Evolutionary conservation across 2,113 vertebrate genomes (phyloP).

Genomic region (Paratilapia polleni): DNA sequence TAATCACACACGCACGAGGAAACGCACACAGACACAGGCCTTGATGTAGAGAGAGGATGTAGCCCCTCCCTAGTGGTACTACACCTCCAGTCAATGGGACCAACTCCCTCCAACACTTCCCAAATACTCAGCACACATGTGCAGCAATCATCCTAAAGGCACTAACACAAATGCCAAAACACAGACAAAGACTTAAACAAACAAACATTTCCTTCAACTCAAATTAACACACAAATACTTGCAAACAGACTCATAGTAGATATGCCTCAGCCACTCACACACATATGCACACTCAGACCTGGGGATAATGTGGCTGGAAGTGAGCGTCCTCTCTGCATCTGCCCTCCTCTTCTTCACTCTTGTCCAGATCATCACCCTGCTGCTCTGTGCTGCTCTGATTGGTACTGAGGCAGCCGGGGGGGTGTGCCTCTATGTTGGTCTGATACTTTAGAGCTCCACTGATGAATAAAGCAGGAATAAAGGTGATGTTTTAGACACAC

Average conservation of each 20-base stretch:
- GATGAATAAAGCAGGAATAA: background rate
- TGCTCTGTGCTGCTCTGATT: slow-evolving; percentile 78
- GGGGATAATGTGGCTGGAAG: slow-evolving; percentile 91
- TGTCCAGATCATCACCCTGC: slow-evolving; percentile 49
- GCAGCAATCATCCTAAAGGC: slow-evolving; percentile 60
- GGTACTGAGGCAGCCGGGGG: slow-evolving; percentile 88
- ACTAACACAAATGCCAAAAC: background rate
- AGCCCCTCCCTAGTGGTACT: slow-evolving; percentile 40
- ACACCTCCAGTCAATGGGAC: slow-evolving; percentile 57
- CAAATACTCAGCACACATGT: slow-evolving; percentile 75
- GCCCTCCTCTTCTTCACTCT: slow-evolving; percentile 66
- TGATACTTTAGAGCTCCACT: slow-evolving; percentile 97
- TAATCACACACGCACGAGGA: slow-evolving; percentile 56
- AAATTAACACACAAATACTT: background rate
- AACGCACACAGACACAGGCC: slow-evolving; percentile 41
- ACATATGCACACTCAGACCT: slow-evolving; percentile 86
- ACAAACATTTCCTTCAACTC: slow-evolving; percentile 34
- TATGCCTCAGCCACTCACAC: background rate
- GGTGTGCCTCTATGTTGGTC: slow-evolving; percentile 89
- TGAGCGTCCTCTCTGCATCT: slow-evolving; percentile 87
- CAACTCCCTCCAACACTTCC: slow-evolving; percentile 37
- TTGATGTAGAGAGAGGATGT: slow-evolving; percentile 53
- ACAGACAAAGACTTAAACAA: slow-evolving; percentile 54
- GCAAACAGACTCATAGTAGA: background rate
- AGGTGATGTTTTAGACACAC: background rate